Conservation (phyloP, 92 coral and sea anemone species). For the Siderastrea siderea region DNA sequence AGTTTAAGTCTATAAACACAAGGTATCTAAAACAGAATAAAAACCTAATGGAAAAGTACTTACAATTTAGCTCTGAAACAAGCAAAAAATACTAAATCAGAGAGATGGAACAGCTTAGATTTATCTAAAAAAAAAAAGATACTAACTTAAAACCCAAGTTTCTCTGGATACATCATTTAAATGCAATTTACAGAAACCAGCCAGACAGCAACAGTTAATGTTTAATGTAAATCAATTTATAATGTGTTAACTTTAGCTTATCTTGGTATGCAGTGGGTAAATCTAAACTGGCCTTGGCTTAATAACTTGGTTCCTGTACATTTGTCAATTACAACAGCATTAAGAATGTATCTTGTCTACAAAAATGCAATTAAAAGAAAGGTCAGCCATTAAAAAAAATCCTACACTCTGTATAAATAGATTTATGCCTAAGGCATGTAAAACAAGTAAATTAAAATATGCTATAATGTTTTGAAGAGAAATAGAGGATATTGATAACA, state of each 20-base stretch:
- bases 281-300: neutral
- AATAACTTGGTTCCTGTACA: neutral
- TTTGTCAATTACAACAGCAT: neutral
- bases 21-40: neutral
- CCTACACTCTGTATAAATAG: slow-evolving; percentile 4
- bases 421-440: neutral
- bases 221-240: slow-evolving; percentile 51
- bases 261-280: neutral
- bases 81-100: neutral
- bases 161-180: neutral
- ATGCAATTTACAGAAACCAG: neutral
- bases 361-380: neutral
- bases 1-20: neutral
- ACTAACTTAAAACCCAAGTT: slow-evolving; percentile 7
- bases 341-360: neutral
- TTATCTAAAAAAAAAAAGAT: neutral
- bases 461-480: slow-evolving; percentile 16
- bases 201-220: slow-evolving; percentile 20
- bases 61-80: neutral
- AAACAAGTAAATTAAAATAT: slow-evolving; percentile 10
- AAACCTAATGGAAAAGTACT: neutral
- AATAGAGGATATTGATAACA: neutral
- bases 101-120: neutral
- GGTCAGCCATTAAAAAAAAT: neutral
- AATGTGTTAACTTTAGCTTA: neutral